Conservation (phyloP, 1,140 invertebrate species). For the Leptinotarsa undecemlineata region DNA sequence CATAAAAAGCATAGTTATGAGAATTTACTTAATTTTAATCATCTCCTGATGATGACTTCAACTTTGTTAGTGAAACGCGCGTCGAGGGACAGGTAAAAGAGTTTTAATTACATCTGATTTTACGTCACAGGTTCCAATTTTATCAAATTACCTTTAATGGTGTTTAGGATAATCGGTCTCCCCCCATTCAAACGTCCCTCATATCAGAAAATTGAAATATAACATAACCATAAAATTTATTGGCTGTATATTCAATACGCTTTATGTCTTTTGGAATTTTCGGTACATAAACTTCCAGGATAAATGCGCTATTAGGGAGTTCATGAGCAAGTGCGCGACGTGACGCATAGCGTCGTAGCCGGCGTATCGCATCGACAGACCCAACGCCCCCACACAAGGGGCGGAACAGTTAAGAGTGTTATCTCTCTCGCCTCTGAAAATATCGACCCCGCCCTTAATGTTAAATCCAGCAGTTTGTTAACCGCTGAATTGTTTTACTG, state of each 20-base stretch:
- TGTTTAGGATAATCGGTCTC: too few species aligned
- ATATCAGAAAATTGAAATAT: too few species aligned
- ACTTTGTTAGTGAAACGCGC: too few species aligned
- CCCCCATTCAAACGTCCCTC: too few species aligned
- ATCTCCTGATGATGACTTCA: too few species aligned
- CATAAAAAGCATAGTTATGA: too few species aligned
- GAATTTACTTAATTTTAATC: too few species aligned
- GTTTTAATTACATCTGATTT: too few species aligned
- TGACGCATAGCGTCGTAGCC: constrained; percentile 7
- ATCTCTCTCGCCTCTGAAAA: constrained; percentile 39
- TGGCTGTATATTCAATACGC: neutral
- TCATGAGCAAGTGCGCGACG: constrained; percentile 5
- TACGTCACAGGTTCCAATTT: too few species aligned
- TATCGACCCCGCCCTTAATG: constrained; percentile 34
- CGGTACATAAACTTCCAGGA: constrained; percentile 21
- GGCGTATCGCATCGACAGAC: constrained; percentile 9
- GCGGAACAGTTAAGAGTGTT: constrained; percentile 16
- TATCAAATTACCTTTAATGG: too few species aligned
- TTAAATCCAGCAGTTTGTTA: constrained; percentile 42
- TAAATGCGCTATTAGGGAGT: constrained; percentile 9
- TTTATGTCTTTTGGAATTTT: constrained; percentile 13
- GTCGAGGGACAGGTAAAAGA: too few species aligned
- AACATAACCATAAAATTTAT: too few species aligned
- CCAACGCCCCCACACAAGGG: constrained; percentile 15
- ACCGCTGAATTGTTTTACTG: constrained; percentile 39